phyloP scores from a whole-genome alignment of 2,113 vertebrate species.

The Mustela lutreola region DNA sequence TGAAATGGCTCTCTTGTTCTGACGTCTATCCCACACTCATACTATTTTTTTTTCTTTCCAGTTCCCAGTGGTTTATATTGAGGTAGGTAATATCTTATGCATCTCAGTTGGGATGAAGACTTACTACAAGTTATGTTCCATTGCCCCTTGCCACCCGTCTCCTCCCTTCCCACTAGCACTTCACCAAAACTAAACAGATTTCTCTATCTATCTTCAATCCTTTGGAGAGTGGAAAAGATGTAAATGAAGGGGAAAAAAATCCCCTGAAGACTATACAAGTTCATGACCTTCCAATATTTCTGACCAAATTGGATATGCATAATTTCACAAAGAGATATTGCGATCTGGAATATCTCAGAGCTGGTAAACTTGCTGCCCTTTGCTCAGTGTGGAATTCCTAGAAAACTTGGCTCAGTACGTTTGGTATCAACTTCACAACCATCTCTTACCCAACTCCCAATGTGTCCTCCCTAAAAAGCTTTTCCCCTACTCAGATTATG shows the following conservation, averaged over 20 bases:
- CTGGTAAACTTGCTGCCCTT: not conserved
- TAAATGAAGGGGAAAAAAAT: not conserved
- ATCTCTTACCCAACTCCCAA: not conserved
- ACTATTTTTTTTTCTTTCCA: constrained; percentile 52
- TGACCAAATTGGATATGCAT: not conserved
- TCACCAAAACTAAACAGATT: not conserved
- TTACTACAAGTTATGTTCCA: not conserved
- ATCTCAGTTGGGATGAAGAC: not conserved
- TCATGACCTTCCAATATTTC: not conserved
- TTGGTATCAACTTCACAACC: not conserved
- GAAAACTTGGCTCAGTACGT: not conserved
- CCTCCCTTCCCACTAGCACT: too few species aligned
- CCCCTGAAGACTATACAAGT: not conserved
- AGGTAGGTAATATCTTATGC: constrained; percentile 65
- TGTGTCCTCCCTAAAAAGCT: not conserved
- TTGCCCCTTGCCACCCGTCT: not conserved
- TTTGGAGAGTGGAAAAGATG: not conserved
- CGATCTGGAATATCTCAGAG: not conserved
- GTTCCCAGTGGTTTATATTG: constrained; percentile 67
- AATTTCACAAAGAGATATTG: not conserved
- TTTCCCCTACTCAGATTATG: not conserved
- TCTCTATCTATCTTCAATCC: not conserved
- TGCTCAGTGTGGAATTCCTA: not conserved
- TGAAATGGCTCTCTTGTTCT: not conserved
- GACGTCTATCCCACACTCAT: not conserved